Base-by-base conservation (phyloP, 1,140 invertebrate species). In the Drosophila micromelanica region DNA sequence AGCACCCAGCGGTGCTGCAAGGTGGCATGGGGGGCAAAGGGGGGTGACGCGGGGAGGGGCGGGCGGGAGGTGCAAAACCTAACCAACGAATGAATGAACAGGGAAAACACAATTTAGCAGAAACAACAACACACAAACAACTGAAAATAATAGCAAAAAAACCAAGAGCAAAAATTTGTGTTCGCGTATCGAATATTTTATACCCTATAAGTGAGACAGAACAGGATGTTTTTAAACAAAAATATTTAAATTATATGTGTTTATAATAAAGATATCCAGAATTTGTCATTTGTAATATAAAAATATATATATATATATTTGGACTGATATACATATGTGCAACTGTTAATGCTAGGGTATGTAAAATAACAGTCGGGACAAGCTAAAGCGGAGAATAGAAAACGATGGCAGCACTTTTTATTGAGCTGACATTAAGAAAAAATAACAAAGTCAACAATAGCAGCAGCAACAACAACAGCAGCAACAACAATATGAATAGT, bases 361-460 rank as follows among this genome's bases (percentile, higher is more conserved):
- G 0, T 3, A 23, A 23, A 23, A 23, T 23, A 23, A 23, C 2
- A 23, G 20, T 23, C 20, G 27, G 6, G 6, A 27, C 27, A 27
- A 27, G 20, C 27, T n/a, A 70, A 73, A 60, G 77, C 77, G 77
- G 52, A 62, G 65, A 69, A 85, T 79, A 80, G 67, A 82, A 81
- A 85, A 78, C 81, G 72, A 78, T 78, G 78, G 78, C 79, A 73
- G 45, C 57, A 62, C 82, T 84, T 89, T 89, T 89, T 81, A 80
- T 89, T 84, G 84, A 80, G 80, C 76, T 72, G 80, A 89, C 85
- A 89, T 90, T 89, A 89, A 89, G 84, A 80, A 85, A 89, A 89
- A 89, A 84, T 89, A 86, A 87, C 84, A 87, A 84, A 89, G 82
- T 89, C 84, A 87, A 89, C 75, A 76, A 46, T 70, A 76, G 75